Evolutionary conservation across 2,797 vertebrate genomes (phyloP), one percentile per base, ranked within the genome.

Genomic region (Myiotriccus ornatus): DNA sequence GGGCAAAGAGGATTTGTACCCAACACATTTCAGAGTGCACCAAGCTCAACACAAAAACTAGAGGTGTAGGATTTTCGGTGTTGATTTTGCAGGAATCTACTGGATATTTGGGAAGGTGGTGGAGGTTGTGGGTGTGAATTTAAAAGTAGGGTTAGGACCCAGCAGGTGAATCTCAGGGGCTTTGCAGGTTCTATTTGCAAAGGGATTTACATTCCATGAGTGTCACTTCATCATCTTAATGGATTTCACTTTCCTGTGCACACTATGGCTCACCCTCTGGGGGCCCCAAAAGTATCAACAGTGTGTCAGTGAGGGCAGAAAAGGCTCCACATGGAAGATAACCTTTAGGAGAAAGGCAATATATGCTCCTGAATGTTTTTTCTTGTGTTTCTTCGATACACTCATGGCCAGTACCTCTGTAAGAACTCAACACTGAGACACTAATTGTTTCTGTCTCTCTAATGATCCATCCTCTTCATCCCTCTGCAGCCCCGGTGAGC

Each of bases 381-480:
- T n/a, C 14, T 25, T 22, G 17, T 59, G 49, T 27, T 78, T 79
- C 27, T 70, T 74, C 46, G 9, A 28, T 7, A 20, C 9, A 2
- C 9, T 65, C 35, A 7, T 15, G 37, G n/a, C 19, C n/a, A 10
- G 10, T 5, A 24, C 21, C 34, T 75, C 64, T 20, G 13, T 25
- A 41, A 78, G n/a, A 76, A 41, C 76, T 75, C 39, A 35, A 1
- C 2, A 1, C 28, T 1, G 22, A 78, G 60, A 30, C 56, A 44
- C n/a, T 84, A 68, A 84, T 87, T 90, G 57, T 85, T 93, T 86
- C 73, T 91, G 21, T 60, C 75, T 92, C 57, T 89, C 76, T 89
- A 92, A 78, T 50, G 62, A 91, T 83, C 57, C 67, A 68, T 62
- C 56, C 49, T 67, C 49, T 43, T 50, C 74, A 79, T 81, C 67